A percentile compares a stretch with the other conserved stretches of the same genome.
Evolutionary conservation across 2,888 invertebrate genomes (phyloP).

Genomic region (Hydraecia micacea): DNA sequence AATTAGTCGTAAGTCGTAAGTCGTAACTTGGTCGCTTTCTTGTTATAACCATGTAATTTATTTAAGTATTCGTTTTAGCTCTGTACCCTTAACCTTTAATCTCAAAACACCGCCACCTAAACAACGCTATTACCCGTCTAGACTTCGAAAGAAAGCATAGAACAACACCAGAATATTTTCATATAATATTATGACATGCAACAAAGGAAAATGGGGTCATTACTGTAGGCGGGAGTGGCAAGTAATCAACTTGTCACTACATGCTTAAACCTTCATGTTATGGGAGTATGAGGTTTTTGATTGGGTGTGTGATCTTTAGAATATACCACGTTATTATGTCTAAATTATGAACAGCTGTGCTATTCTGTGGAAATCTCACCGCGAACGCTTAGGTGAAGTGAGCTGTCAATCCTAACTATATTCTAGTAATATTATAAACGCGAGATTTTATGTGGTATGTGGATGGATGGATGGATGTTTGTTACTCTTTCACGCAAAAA

Average conservation of each 20-base stretch:
- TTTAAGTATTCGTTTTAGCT: not conserved
- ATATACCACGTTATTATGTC: not conserved
- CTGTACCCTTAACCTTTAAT: not conserved
- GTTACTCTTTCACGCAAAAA: no score
- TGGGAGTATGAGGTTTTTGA: slow-evolving; percentile 14
- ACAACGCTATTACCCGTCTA: not conserved
- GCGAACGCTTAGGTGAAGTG: no score
- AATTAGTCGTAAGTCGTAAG: not conserved
- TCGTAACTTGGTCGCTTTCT: no score
- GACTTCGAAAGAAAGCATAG: slow-evolving; percentile 22
- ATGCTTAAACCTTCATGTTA: slow-evolving; percentile 34
- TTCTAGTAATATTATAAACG: no score
- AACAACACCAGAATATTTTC: slow-evolving; percentile 44
- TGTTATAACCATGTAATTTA: not conserved
- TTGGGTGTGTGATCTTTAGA: slow-evolving; percentile 25
- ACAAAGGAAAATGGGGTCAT: slow-evolving; percentile 53
- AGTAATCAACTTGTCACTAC: slow-evolving; percentile 61
- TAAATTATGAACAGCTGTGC: not conserved
- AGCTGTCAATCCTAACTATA: no score
- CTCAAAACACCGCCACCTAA: not conserved
- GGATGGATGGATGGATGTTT: no score
- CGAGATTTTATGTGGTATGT: no score
- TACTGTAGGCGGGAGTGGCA: slow-evolving; percentile 32
- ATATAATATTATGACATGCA: slow-evolving; percentile 50
- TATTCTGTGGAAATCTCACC: no score